Conservation (phyloP, 64 coral and sea anemone genomes). For the Stichodactyla helianthus region DNA sequence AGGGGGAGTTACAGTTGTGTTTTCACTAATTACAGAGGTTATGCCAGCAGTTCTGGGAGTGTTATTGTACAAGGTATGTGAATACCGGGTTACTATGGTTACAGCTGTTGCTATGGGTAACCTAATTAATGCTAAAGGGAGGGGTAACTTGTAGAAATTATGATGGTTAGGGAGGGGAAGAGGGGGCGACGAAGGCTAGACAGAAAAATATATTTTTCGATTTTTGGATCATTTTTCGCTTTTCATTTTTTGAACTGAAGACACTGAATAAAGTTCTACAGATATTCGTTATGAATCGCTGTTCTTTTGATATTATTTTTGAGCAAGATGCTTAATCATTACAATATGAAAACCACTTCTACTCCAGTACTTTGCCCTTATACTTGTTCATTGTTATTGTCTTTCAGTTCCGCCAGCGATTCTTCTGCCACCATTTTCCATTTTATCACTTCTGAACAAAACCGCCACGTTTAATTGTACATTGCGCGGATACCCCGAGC, state of each 20-base stretch:
- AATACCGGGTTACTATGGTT: background rate
- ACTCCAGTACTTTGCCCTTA: no score
- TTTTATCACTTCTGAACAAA: background rate
- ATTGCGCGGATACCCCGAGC: constrained; percentile 14
- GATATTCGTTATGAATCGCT: no score
- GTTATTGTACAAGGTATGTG: constrained; percentile 9
- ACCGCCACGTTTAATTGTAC: background rate
- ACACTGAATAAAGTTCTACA: no score
- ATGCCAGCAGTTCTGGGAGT: background rate
- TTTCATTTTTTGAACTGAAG: no score
- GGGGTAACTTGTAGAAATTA: no score
- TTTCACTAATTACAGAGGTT: constrained; percentile 16
- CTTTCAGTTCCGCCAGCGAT: constrained; percentile 22
- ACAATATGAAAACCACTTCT: no score
- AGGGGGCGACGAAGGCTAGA: no score
- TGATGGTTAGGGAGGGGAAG: no score
- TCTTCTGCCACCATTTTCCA: background rate
- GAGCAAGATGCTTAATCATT: no score
- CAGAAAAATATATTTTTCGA: no score
- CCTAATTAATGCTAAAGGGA: background rate
- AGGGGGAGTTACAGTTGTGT: constrained; percentile 16
- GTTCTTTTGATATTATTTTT: no score
- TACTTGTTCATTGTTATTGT: background rate
- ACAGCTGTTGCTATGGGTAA: background rate
- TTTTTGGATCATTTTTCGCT: background rate